phyloP scores from a whole-genome alignment of 2,113 vertebrate species.

The Dendropsophus ebraccatus region DNA sequence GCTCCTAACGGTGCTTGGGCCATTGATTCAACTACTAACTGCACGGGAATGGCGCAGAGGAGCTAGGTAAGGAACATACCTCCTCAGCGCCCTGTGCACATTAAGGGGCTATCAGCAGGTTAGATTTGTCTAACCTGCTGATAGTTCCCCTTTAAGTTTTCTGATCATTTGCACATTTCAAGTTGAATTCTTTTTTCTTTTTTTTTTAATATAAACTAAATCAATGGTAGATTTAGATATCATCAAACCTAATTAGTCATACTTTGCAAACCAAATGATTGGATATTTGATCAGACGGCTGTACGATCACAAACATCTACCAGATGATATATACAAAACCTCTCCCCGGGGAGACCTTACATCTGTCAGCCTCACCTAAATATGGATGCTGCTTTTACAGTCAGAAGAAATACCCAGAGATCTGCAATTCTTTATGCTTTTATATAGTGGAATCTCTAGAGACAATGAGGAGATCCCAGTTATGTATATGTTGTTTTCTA shows the following conservation, averaged over 20 bases:
- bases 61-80: too few species aligned
- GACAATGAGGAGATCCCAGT: background rate
- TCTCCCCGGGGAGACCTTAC: background rate
- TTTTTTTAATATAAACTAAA: background rate
- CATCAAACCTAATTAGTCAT: background rate
- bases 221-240: background rate
- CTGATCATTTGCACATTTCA: too few species aligned
- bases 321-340: background rate
- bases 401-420: background rate
- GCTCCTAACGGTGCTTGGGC: too few species aligned
- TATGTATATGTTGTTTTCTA: constrained; percentile 24
- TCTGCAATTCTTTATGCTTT: background rate
- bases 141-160: too few species aligned
- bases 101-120: too few species aligned
- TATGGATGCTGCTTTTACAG: constrained; percentile 16
- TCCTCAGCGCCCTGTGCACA: too few species aligned
- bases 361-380: constrained; percentile 22
- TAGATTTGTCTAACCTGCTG: too few species aligned
- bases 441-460: constrained; percentile 6
- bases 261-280: background rate
- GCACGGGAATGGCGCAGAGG: too few species aligned
- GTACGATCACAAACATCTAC: background rate
- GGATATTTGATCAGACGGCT: background rate
- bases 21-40: too few species aligned
- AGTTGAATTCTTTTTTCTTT: too few species aligned